A percentile compares a stretch with the other conserved stretches of the same genome.
Evolutionary conservation across 2,888 invertebrate species (phyloP).

Genomic region (Drosophila cyrtoloma): DNA sequence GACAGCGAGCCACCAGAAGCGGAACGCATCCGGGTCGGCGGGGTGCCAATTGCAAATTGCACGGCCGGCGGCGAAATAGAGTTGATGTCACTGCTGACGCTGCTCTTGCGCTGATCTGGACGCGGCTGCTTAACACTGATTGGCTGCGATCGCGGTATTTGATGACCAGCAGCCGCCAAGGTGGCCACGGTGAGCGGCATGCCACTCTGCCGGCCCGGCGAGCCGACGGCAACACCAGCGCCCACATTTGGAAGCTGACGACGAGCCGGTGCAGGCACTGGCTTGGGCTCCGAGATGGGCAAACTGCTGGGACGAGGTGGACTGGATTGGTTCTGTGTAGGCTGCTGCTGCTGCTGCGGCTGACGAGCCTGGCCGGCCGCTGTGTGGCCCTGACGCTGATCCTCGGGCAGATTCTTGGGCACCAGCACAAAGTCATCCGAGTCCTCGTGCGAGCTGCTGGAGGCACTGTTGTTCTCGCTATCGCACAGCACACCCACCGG

Average conservation of each 20-base stretch:
- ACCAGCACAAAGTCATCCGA: slow-evolving; percentile 93
- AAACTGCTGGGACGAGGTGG: slow-evolving; percentile 89
- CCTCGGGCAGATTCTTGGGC: slow-evolving; percentile 89
- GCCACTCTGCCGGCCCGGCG: slow-evolving; percentile 52
- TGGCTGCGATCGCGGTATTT: slow-evolving; percentile 93
- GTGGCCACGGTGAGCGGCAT: slow-evolving; percentile 69
- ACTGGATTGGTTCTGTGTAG: slow-evolving; percentile 85
- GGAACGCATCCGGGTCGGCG: slow-evolving; percentile 90
- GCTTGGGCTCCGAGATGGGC: slow-evolving; percentile 91
- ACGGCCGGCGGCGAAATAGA: slow-evolving; percentile 97
- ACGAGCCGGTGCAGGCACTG: slow-evolving; percentile 88
- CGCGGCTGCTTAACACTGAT: slow-evolving; percentile 91
- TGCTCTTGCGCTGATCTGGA: slow-evolving; percentile 89
- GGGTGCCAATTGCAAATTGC: slow-evolving; percentile 94
- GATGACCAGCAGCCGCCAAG: slow-evolving; percentile 77
- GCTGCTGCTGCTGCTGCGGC: slow-evolving; percentile 42
- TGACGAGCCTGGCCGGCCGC: slow-evolving; percentile 32
- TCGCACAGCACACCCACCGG: slow-evolving; percentile 87
- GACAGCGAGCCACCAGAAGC: slow-evolving; percentile 89
- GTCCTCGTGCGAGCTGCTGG: slow-evolving; percentile 89
- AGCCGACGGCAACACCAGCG: slow-evolving; percentile 36
- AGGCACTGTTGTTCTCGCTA: slow-evolving; percentile 85
- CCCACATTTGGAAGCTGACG: slow-evolving; percentile 65
- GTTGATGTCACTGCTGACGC: slow-evolving; percentile 92
- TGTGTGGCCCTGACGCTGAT: slow-evolving; percentile 83